These are phyloP conservation scores for Lamprologus lemairii DNA, from an alignment of 2,113 vertebrate species.

Conservation along the genomic window DNA sequence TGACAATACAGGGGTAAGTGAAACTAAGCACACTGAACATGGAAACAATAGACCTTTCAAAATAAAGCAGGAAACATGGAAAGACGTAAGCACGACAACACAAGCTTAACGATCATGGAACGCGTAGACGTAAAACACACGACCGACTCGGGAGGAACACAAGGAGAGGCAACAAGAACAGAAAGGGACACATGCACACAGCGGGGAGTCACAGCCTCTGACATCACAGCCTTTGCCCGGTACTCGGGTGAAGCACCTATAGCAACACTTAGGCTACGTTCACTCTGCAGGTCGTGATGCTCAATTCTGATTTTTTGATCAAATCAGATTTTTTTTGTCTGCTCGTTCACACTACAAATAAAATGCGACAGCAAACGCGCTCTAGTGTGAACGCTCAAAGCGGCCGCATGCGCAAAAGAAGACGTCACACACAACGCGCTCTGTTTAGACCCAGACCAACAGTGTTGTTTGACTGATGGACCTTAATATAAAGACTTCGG, in stretches of 20 bases:
- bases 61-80: background rate
- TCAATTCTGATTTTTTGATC: too few species aligned
- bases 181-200: background rate
- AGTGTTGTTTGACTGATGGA: too few species aligned
- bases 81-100: background rate
- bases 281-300: accelerated
- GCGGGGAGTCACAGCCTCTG: background rate
- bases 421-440: too few species aligned
- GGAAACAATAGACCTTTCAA: background rate
- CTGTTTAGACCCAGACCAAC: too few species aligned
- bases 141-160: background rate
- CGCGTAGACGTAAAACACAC: background rate
- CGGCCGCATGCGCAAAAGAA: too few species aligned
- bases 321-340: accelerated
- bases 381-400: too few species aligned
- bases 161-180: background rate
- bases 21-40: background rate
- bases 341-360: too few species aligned
- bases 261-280: too few species aligned
- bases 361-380: accelerated
- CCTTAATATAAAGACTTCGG: accelerated
- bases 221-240: background rate
- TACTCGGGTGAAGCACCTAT: background rate
- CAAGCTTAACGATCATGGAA: background rate
- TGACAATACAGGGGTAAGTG: background rate